phyloP scores from a whole-genome alignment of 2,888 invertebrate species.

The Acleris emargana region DNA sequence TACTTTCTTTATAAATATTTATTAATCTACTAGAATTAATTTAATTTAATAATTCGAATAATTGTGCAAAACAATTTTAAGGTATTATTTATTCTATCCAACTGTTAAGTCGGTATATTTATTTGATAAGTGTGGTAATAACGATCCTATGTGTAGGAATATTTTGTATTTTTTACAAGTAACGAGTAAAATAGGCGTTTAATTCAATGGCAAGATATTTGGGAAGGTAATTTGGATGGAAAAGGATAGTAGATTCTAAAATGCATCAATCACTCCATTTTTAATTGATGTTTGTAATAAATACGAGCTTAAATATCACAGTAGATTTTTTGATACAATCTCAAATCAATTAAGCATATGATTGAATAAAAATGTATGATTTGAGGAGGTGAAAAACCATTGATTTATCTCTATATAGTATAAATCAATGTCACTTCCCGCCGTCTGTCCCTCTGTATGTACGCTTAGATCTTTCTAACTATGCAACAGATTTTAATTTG shows the following conservation, averaged over 20 bases:
- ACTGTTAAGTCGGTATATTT: conserved; percentile 41
- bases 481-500: too few species aligned
- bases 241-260: conserved; percentile 14
- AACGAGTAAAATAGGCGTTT: conserved; percentile 15
- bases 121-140: conserved; percentile 26
- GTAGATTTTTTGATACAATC: conserved; percentile 32
- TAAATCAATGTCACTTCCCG: too few species aligned
- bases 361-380: conserved; percentile 1
- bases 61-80: conserved; percentile 34
- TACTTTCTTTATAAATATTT: conserved; percentile 39
- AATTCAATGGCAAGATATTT: conserved; percentile 24
- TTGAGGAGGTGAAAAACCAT: background rate
- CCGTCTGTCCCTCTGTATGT: too few species aligned
- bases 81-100: conserved; percentile 33
- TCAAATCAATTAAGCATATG: conserved; percentile 15
- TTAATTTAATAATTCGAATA: conserved; percentile 27
- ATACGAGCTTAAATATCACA: conserved; percentile 36
- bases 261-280: background rate
- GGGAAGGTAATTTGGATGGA: conserved; percentile 31
- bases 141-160: conserved; percentile 23
- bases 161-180: conserved; percentile 27
- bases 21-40: conserved; percentile 34
- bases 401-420: too few species aligned
- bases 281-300: conserved; percentile 10
- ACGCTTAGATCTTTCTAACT: too few species aligned